Conservation (phyloP, 1,140 invertebrate genomes). For the Atta cephalotes region DNA sequence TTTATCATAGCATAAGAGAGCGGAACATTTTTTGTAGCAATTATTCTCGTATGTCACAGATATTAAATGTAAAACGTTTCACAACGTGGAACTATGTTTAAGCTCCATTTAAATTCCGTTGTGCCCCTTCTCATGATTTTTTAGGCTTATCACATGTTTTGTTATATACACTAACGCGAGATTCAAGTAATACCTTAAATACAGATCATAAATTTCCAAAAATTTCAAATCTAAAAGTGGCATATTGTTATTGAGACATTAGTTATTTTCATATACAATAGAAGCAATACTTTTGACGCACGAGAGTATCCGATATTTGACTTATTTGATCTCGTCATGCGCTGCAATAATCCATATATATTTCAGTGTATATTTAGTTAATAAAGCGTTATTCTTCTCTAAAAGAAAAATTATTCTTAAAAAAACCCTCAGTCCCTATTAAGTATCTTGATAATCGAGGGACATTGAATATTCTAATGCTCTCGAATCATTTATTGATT, state of each 20-base stretch:
- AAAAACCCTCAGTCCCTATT: background rate
- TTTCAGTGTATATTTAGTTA: slow-evolving; percentile 23
- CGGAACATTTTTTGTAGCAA: slow-evolving; percentile 14
- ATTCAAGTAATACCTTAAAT: slow-evolving; percentile 11
- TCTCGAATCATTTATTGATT: background rate
- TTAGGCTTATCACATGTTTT: slow-evolving; percentile 16
- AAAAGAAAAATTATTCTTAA: slow-evolving; percentile 31
- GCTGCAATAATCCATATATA: background rate
- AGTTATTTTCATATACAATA: background rate
- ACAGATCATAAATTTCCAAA: slow-evolving; percentile 22
- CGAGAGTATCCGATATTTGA: background rate
- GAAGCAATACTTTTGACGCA: slow-evolving; percentile 4
- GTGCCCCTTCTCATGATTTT: slow-evolving; percentile 7
- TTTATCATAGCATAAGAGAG: background rate
- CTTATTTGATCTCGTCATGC: slow-evolving; percentile 21
- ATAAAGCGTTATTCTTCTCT: slow-evolving; percentile 25
- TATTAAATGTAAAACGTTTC: slow-evolving; percentile 22
- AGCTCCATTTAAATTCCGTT: background rate
- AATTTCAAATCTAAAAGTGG: slow-evolving; percentile 19
- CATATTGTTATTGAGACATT: slow-evolving; percentile 16
- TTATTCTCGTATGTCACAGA: slow-evolving; percentile 18
- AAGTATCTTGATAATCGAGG: slow-evolving; percentile 19
- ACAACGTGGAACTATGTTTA: background rate
- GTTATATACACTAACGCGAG: slow-evolving; percentile 20
- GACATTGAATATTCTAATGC: slow-evolving; percentile 36